Base-by-base conservation (phyloP, 2,113 vertebrate species). In the Nycticorax nycticorax region DNA sequence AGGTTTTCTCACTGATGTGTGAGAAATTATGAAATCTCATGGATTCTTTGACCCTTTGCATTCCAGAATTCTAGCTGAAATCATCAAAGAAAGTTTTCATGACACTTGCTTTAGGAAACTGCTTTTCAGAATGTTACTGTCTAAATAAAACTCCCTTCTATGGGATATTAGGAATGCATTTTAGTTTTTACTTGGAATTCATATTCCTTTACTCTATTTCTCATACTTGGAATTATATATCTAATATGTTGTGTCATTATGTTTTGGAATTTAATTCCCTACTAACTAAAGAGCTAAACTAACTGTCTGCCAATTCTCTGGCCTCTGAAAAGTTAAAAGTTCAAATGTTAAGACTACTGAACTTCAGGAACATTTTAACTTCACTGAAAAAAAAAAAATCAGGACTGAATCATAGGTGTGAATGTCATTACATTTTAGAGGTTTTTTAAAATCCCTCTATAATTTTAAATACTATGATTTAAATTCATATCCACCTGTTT, bases 1-100 rank as follows among this genome's bases (percentile, higher is more conserved):
- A 87, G 77, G 64, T 88, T 96, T 96, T 96, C 39, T 78, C 62
- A 88, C 64, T 95, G 63, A 80, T 80, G 53, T 60, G 80, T 81
- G 52, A 92, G 64, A 96, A 92, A 78, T 75, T 88, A 71, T 41
- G 33, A 89, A 84, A 93, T 59, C 28, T 92, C 68, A 91, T 66
- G 6, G 30, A 73, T 90, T 91, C 53, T 89, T 95, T 93, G 57
- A 93, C 78, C 28, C 35, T 86, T 91, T 75, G 5, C 37, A 35
- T 90, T 88, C 85, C 55, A 74, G 67, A 94, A 80, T 84, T 80
- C 15, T 69, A 88, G 7, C 10, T 85, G 52, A 76, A 79, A 60
- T 47, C 6, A 75, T 68, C 24, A 67, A 45, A 73, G 11, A 39
- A 93, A 47, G 1, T 72, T 74, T 95, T 79, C 17, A 39, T 35